These are phyloP conservation scores for Trachelus stipa DNA, from an alignment of 2,888 invertebrate genomes.

Conservation along the genomic window DNA sequence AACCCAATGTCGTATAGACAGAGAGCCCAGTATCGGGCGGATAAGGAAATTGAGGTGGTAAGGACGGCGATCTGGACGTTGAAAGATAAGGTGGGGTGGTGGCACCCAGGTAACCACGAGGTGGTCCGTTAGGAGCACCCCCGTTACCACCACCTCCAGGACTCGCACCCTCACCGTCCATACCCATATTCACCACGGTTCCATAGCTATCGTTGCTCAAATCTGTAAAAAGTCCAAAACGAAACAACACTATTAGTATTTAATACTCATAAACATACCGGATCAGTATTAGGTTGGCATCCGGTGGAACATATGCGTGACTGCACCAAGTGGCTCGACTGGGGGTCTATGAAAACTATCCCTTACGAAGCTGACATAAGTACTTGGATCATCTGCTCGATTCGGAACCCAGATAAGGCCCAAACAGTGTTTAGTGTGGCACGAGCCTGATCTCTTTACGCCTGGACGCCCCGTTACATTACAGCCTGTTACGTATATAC, in stretches of 20 bases:
- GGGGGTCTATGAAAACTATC: background rate
- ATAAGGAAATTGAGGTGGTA: constrained; percentile 81
- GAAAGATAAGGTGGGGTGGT: constrained; percentile 85
- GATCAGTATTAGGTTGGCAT: background rate
- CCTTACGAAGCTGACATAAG: background rate
- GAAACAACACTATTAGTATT: constrained; percentile 18
- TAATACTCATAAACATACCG: background rate
- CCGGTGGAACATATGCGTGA: background rate
- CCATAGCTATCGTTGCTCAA: constrained; percentile 91
- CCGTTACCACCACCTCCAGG: constrained; percentile 73
- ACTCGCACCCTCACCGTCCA: constrained; percentile 84
- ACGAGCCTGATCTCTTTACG: background rate
- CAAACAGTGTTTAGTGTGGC: background rate
- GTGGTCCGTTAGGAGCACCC: constrained; percentile 64
- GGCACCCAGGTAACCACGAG: constrained; percentile 74
- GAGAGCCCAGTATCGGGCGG: constrained; percentile 84
- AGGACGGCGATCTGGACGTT: constrained; percentile 78
- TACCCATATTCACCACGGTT: constrained; percentile 83
- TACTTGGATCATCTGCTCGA: background rate
- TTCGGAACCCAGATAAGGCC: background rate
- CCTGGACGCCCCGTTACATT: background rate
- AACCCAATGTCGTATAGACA: constrained; percentile 86
- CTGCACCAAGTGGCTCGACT: background rate
- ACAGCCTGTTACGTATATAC: background rate
- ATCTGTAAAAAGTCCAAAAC: constrained; percentile 70